Evolutionary conservation across 92 coral and sea anemone genomes (phyloP), one percentile per base, ranked within the genome.

Genomic region (Ricordea florida): DNA sequence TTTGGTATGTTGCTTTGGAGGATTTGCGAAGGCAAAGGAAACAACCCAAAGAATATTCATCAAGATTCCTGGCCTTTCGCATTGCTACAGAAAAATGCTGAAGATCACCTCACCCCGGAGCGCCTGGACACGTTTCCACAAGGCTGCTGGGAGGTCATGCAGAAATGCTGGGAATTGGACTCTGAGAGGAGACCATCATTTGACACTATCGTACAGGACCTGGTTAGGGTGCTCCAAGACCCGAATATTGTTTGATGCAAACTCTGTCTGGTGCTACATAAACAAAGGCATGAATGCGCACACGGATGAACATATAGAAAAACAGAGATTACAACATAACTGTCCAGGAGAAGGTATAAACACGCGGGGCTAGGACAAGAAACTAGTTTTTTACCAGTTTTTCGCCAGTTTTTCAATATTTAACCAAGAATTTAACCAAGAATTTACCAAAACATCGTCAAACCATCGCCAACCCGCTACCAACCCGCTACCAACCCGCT

Each of bases 1-100:
- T 78, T 78, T 55, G 85, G 85, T 2, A 40, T 78, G 25, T 23
- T 78, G 46, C 64, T 78, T 67, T 78, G 85, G 85, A 28, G 85
- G 20, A 77, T 78, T 13, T 78, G 77, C 44, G 85, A 78, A 31
- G 85, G 85, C 13, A 30, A 51, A 17, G 85, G 85, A 55, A 78
- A 68, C 9, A 76, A 78, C 10, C 85, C 85, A 50, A 28, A 46
- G 14, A 78, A 78, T 16, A 78, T 78, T 11, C 26, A 49, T 10
- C 58, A 62, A 5, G 58, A 69, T 49, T 55, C 68, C 18, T 41
- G 56, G 22, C 85, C 85, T 2, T 51, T 78, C 3, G 57, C 67
- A 5, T 66, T 78, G 85, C 42, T 78, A 1, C 68, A 46, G 10
- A 20, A 52, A 5, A 78, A 78, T 57, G 78, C 85, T 24, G 22